Evolutionary conservation across 2,797 vertebrate species (phyloP), one percentile per base, ranked within the genome.

Genomic region (Neosilurus mollespiculum): DNA sequence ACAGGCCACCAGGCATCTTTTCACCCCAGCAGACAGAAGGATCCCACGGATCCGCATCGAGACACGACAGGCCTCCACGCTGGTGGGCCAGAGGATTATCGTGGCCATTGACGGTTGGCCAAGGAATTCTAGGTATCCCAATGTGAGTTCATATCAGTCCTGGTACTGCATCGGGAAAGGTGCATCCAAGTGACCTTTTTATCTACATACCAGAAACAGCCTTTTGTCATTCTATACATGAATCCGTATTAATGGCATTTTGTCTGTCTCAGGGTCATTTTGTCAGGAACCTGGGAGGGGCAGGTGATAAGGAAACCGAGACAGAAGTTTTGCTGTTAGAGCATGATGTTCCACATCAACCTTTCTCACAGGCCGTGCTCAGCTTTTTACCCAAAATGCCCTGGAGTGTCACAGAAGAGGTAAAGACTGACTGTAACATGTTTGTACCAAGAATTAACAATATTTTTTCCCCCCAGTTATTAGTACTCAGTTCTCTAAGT

Each of bases 31-130:
- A 78, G 98, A 99, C 90, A 95, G 96, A 3, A 95, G 96, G 72
- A 96, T 99, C 84, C 98, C 98, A 88, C 95, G 97, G 62, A 97
- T 99, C 91, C 96, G 97, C 58, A 97, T 99, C 81, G 98, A 99
- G 93, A 99, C 98, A 0, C 96, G 98, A 2, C 98, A 99, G 87
- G 93, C 98, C 0, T 90, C 96, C 76, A 83, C 91, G 0, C 90
- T 99, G 88, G 95, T 95, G 69, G 97, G 97, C 72, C 96, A 96
- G 86, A 97, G 97, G 92, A 99, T 99, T 89, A 96, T 99, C 90
- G 98, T 99, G 89, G 95, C 97, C 85, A 95, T 99, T 67, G 98
- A 99, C 0, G 97, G 98, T 37, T 99, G 98, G 98, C 98, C 97
- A 43, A 97, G 94, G 92, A 93, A 96, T 93, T 99, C 98, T 76